A percentile compares a stretch with the other conserved stretches of the same genome.
Conservation (phyloP, 2,888 invertebrate species). For the Caenorhabditis doughertyi region DNA sequence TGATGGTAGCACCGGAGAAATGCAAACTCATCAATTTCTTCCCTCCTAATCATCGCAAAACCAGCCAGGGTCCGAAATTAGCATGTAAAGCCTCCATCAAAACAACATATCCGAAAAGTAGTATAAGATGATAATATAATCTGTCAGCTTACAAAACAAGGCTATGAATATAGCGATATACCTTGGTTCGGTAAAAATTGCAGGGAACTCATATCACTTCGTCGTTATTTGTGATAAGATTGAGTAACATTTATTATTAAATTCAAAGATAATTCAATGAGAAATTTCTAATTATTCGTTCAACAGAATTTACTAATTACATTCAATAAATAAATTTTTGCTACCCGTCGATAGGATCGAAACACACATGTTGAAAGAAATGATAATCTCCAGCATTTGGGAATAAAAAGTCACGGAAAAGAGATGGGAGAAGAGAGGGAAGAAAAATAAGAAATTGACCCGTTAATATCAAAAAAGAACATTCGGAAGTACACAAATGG, state of each 20-base stretch:
- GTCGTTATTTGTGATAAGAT: too few relatives aligned
- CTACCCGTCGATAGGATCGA: slow-evolving; percentile 53
- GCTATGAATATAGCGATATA: too few relatives aligned
- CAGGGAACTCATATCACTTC: too few relatives aligned
- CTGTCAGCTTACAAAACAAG: too few relatives aligned
- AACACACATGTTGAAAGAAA: slow-evolving; percentile 43
- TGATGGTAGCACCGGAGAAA: too few relatives aligned
- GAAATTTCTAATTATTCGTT: slow-evolving; percentile 42
- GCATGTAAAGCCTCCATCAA: too few relatives aligned
- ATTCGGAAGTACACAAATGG: slow-evolving; percentile 5
- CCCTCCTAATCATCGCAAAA: too few relatives aligned
- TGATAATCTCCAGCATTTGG: slow-evolving; percentile 43
- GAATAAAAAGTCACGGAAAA: slow-evolving; percentile 50
- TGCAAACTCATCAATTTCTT: too few relatives aligned
- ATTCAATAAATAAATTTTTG: slow-evolving; percentile 35
- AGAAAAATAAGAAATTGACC: slow-evolving; percentile 14
- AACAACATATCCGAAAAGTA: too few relatives aligned
- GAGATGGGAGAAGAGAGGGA: slow-evolving; percentile 21
- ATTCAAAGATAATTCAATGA: slow-evolving; percentile 6
- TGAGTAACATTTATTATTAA: slow-evolving; percentile 33
- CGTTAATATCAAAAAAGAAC: slow-evolving; percentile 27
- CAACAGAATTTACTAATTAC: slow-evolving; percentile 22
- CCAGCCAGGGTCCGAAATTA: too few relatives aligned
- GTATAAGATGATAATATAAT: too few relatives aligned
- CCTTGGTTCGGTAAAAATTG: too few relatives aligned